A percentile compares a stretch with the other conserved stretches of the same genome.
Conservation (phyloP, 2,888 invertebrate species). For the Eupithecia vulgata region DNA sequence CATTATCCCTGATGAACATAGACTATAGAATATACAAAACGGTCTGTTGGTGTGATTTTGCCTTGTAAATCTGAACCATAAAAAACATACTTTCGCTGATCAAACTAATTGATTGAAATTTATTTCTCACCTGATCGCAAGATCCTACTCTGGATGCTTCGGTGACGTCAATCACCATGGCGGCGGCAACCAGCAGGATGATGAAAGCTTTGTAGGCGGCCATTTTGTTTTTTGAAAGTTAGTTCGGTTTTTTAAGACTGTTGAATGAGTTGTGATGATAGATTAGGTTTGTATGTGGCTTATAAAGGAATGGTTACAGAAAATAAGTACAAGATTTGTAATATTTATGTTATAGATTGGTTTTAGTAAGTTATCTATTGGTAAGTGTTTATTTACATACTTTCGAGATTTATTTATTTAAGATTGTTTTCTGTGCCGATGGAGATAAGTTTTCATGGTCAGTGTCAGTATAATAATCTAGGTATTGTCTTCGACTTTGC, state of each 20-base stretch:
- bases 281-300: neutral
- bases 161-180: conserved; percentile 12
- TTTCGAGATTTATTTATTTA: neutral
- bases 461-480: neutral
- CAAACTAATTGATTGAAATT: too few relatives aligned
- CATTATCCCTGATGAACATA: too few relatives aligned
- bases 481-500: neutral
- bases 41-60: too few relatives aligned
- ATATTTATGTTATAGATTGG: conserved; percentile 6
- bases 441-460: neutral
- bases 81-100: too few relatives aligned
- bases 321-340: neutral
- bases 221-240: conserved; percentile 15
- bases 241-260: neutral
- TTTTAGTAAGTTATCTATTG: neutral
- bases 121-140: conserved; percentile 19
- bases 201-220: conserved; percentile 19
- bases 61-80: too few relatives aligned
- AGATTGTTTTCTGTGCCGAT: too few relatives aligned
- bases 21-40: too few relatives aligned
- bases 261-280: conserved; percentile 3
- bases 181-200: conserved; percentile 13
- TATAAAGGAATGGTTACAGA: conserved; percentile 13
- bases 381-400: neutral
- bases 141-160: conserved; percentile 18